Percentiles rank a stretch among this genome's conserved stretches.
Conservation (phyloP, 2,888 invertebrate genomes). For the Plebejus melissa region DNA sequence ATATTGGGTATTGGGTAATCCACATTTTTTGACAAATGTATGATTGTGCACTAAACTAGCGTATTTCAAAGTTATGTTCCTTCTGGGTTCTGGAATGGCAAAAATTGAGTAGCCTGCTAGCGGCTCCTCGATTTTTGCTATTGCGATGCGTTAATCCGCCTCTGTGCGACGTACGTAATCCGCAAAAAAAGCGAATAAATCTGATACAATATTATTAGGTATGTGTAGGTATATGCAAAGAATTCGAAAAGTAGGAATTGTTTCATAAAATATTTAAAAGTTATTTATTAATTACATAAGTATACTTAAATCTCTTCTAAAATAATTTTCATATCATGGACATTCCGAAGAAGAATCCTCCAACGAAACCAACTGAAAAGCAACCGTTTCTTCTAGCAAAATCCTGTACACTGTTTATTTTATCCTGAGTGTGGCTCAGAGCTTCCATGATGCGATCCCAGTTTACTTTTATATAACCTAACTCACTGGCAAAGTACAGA, state of each 20-base stretch:
- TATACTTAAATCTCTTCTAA: not conserved
- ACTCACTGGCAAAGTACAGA: conserved; percentile 91
- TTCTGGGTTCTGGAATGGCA: too few relatives aligned
- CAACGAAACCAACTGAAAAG: conserved; percentile 87
- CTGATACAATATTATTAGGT: too few relatives aligned
- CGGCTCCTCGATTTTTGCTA: too few relatives aligned
- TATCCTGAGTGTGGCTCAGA: conserved; percentile 84
- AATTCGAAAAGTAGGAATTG: not conserved
- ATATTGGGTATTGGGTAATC: too few relatives aligned
- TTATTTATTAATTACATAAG: not conserved
- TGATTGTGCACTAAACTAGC: too few relatives aligned
- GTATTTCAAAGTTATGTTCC: too few relatives aligned
- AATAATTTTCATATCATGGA: conserved; percentile 74
- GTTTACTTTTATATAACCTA: conserved; percentile 92
- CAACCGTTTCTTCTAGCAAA: conserved; percentile 83
- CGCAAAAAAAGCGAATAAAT: too few relatives aligned
- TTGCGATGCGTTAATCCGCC: too few relatives aligned
- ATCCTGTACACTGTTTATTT: conserved; percentile 83
- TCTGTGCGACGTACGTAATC: too few relatives aligned
- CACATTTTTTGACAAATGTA: too few relatives aligned
- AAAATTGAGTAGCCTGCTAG: too few relatives aligned
- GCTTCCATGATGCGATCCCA: conserved; percentile 91
- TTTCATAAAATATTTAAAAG: not conserved
- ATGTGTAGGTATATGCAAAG: not conserved
- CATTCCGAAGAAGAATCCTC: conserved; percentile 91